Evolutionary conservation across 2,888 invertebrate species (phyloP), one percentile per base, ranked within the genome.

Genomic region (Caenorhabditis zanzibari): DNA sequence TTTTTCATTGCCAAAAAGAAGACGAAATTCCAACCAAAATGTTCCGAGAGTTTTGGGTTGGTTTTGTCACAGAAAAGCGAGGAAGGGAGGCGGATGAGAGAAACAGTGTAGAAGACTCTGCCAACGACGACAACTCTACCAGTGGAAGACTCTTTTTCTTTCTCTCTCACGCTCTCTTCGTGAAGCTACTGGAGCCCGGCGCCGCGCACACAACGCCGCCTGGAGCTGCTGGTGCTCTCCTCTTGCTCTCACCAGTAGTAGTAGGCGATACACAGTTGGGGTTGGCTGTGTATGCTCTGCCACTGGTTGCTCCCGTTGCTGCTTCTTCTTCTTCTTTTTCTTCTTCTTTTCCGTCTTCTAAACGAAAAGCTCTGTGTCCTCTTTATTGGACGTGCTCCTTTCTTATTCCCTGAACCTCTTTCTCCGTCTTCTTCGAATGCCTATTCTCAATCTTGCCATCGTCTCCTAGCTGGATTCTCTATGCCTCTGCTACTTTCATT

Each of bases 11-110:
- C 22, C 56, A 69, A 54, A 38, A 66, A 52, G 56, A 66, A 41
- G 58, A 58, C 47, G 76, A 71, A 77, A 77, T 77, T 71, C 71
- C 77, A 77, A 76, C 76, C 76, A 76, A 68, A 69, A 76, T 76
- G 76, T 76, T 76, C 76, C 68, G 71, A 19, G 59, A 14, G 49
- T 59, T 68, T 69, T 69, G 76, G 68, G 68, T 76, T 76, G 35
- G 61, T 76, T 52, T 59, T 59, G 47, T 58, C 66, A 26, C 54
- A 38, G 38, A 54, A 38, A 26, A 54, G 6, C 14, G 14, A 26
- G 14, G 22, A 52, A 32, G 26, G 22, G n/a, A 10, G 12, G 61
- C 54, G 61, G 63, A 74, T 22, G 63, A 52, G 49, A 63, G 63
- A 61, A 38, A 58, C 32, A 58, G 58, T 32, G 58, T 24, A 58